A percentile compares a stretch with the other conserved stretches of the same genome.
Conservation (phyloP, 92 coral and sea anemone genomes). For the Bergia puertoricense region DNA sequence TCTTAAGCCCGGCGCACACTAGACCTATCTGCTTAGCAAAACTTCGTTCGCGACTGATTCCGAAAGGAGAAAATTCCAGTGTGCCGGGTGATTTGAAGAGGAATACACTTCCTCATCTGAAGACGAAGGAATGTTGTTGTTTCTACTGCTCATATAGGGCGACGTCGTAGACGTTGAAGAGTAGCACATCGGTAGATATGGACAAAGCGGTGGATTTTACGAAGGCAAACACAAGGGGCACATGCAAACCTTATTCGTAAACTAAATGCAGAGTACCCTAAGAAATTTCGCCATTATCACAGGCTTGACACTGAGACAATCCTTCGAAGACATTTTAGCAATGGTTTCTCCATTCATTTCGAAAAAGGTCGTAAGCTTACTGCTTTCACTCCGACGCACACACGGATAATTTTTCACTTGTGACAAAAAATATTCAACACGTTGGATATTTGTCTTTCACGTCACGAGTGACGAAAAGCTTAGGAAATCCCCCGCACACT, state of each 20-base stretch:
- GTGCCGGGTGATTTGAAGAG: background rate
- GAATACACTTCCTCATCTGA: slow-evolving; percentile 4
- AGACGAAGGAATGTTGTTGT: slow-evolving; percentile 6
- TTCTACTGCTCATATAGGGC: background rate
- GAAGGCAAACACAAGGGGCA: background rate
- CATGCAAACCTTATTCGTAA: too few species aligned
- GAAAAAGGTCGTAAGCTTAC: too few species aligned
- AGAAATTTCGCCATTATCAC: too few species aligned
- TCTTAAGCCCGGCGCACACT: too few species aligned
- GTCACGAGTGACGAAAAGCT: slow-evolving; percentile 21
- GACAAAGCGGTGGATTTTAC: slow-evolving; percentile 13
- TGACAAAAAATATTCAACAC: slow-evolving; percentile 22
- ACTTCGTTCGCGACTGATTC: too few species aligned
- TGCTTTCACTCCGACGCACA: too few species aligned
- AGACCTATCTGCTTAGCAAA: too few species aligned
- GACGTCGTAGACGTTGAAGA: slow-evolving; percentile 16
- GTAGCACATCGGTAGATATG: slow-evolving; percentile 17
- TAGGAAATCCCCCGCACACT: slow-evolving; percentile 16
- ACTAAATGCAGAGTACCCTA: too few species aligned
- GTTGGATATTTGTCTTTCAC: background rate
- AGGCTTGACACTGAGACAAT: too few species aligned
- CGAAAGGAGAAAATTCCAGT: too few species aligned
- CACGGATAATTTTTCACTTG: slow-evolving; percentile 1
- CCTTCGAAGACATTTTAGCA: too few species aligned
- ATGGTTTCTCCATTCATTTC: too few species aligned